Base-by-base conservation (phyloP, 1,140 invertebrate species). In the Trachymyrmex cornetzi region DNA sequence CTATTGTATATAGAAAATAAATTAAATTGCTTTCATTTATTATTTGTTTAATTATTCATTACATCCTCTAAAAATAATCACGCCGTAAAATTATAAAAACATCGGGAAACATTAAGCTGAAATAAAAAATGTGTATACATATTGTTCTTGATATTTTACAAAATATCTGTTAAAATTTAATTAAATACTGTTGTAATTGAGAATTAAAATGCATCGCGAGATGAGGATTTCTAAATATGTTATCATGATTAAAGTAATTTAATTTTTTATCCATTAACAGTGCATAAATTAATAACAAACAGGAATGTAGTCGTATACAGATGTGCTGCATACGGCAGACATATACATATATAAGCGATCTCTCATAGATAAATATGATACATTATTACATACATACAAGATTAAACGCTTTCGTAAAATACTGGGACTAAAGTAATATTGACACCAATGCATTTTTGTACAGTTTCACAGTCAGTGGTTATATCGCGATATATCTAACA, bases 231-330 rank as follows among this genome's bases (percentile, higher is more conserved):
- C 38, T 22, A 55, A 53, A 30, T 53, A 82, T 48, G 7, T 48
- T 14, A 3, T 16, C 57, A 19, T 12, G 12, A 71, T 55, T 72
- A 59, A 59, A 71, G 66, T 67, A 85, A 57, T 88, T 84, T 87
- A 89, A 90, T 4, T 89, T 22, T 82, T 85, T 79, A 89, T 74
- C 57, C 34, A 53, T 66, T 77, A 90, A 91, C 71, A 89, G 16
- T 61, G 38, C 61, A 91, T 90, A 88, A 82, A 66, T 79, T 85
- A 85, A 87, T 89, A 82, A 86, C 77, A 72, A 87, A 85, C 44
- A 79, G 89, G 90, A 91, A 91, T 91, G 89, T 91, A 64, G 6
- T 86, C 38, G 53, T 91, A 82, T 86, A 86, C 80, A 89, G 27
- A 81, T 80, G 30, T 66, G 64, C 57, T 67, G 71, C 72, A 2